phyloP scores from a whole-genome alignment of 2,888 invertebrate genomes.

The Automeris io region DNA sequence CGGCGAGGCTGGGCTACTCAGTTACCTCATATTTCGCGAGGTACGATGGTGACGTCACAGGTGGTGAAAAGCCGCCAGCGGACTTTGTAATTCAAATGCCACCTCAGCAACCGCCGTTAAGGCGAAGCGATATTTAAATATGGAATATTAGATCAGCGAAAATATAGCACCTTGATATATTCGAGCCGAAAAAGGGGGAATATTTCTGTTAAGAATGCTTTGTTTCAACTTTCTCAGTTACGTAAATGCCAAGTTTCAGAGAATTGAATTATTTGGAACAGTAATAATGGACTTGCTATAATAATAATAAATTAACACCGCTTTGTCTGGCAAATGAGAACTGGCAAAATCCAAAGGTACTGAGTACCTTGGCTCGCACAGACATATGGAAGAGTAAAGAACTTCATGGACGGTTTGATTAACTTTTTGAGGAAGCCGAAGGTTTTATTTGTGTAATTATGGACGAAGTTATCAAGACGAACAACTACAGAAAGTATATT shows the following conservation, averaged over 20 bases:
- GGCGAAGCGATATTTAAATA: conserved; percentile 62
- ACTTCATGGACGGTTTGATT: no score
- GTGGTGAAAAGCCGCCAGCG: conserved; percentile 46
- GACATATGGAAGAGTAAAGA: no score
- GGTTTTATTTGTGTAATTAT: no score
- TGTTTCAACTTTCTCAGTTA: neutral
- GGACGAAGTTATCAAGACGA: no score
- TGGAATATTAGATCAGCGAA: conserved; percentile 56
- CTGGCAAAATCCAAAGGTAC: no score
- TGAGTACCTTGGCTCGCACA: no score
- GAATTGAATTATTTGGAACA: no score
- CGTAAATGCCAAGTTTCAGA: neutral
- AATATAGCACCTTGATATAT: conserved; percentile 43
- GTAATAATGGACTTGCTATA: no score
- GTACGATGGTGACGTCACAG: conserved; percentile 33
- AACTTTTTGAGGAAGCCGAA: no score
- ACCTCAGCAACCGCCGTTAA: conserved; percentile 38
- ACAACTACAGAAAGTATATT: no score
- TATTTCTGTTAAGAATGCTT: conserved; percentile 11
- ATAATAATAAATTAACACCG: no score
- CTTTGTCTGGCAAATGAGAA: no score
- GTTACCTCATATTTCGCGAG: conserved; percentile 24
- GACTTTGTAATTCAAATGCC: conserved; percentile 71
- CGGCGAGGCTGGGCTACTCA: conserved; percentile 15
- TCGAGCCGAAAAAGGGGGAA: conserved; percentile 13